Percentiles rank a stretch among this genome's conserved stretches.
phyloP scores from a whole-genome alignment of 2,113 vertebrate species.

The Strix aluco region DNA sequence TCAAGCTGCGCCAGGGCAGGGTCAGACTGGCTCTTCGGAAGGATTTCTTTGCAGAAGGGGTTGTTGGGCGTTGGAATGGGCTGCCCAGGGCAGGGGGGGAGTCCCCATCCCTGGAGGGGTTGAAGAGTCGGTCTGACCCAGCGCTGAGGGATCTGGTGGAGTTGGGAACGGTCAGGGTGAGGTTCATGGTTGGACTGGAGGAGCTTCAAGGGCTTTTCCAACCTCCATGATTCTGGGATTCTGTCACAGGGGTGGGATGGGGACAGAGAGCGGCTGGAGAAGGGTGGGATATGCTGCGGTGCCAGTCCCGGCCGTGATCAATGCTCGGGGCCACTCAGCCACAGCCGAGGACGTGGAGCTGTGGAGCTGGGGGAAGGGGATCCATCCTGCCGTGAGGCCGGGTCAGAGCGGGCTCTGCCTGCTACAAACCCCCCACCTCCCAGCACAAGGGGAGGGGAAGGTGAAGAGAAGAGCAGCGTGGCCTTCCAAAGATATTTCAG shows the following conservation, averaged over 20 bases:
- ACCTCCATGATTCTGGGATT: too few species aligned
- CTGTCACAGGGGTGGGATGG: neutral
- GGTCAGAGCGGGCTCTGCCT: neutral
- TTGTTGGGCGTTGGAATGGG: too few species aligned
- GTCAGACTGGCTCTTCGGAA: too few species aligned
- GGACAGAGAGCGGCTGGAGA: neutral
- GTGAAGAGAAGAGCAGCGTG: neutral
- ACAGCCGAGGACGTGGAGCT: neutral
- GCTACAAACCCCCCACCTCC: neutral
- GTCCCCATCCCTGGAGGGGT: too few species aligned
- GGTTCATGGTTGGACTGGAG: too few species aligned
- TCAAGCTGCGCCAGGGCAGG: too few species aligned
- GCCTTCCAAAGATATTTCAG: neutral
- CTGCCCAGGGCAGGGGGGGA: too few species aligned
- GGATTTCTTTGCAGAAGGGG: too few species aligned
- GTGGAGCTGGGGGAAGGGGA: neutral
- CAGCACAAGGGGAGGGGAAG: neutral
- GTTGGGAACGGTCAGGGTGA: too few species aligned
- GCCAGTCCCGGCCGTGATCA: neutral
- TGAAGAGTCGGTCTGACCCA: too few species aligned
- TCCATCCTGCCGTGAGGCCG: rapidly evolving
- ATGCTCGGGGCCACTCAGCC: neutral
- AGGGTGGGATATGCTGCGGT: neutral
- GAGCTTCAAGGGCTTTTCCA: too few species aligned
- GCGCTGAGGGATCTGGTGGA: too few species aligned